These are phyloP conservation scores for Muntiacus reevesi DNA, from an alignment of 2,113 vertebrate species.

Conservation along the genomic window DNA sequence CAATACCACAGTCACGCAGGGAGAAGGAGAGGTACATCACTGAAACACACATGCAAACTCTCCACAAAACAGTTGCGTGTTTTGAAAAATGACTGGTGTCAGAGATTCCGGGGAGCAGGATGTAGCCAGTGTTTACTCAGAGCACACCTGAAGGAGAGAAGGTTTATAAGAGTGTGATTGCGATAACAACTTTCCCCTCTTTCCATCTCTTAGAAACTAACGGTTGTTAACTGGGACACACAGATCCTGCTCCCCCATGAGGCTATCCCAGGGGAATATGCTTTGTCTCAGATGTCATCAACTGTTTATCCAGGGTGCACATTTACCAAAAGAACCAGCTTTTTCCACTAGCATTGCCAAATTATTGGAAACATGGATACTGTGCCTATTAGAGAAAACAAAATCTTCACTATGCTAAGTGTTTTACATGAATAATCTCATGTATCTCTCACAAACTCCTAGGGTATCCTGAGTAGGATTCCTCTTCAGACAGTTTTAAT, in stretches of 20 bases:
- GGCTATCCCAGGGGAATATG: background rate
- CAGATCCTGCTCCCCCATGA: rapidly evolving
- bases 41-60: too few species aligned
- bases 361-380: background rate
- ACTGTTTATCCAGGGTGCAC: background rate
- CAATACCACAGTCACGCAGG: rapidly evolving
- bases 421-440: background rate
- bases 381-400: background rate
- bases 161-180: background rate
- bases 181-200: background rate
- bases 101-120: too few species aligned
- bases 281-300: background rate
- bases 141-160: too few species aligned
- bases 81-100: background rate
- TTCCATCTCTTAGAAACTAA: background rate
- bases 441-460: background rate
- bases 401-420: background rate
- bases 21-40: background rate
- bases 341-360: background rate
- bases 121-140: rapidly evolving
- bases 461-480: background rate
- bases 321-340: background rate
- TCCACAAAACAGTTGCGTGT: too few species aligned
- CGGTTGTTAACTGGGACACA: background rate
- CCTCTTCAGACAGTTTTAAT: background rate